Conservation (phyloP, 1,140 invertebrate genomes). For the Anthonomus grandis region DNA sequence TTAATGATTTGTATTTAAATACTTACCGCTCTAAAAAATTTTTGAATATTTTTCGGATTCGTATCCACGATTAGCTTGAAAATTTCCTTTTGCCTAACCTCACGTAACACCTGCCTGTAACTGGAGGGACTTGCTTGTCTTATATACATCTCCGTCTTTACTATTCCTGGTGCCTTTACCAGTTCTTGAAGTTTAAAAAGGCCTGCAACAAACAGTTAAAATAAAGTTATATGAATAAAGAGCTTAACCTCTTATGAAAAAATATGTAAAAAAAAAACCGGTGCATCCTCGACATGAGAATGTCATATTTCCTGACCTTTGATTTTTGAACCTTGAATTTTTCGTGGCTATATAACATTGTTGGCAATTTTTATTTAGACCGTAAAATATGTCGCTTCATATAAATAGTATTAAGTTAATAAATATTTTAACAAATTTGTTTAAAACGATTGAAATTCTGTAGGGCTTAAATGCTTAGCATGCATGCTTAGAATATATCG, state of each 20-base stretch:
- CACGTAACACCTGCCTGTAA: constrained; percentile 74
- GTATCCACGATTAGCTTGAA: constrained; percentile 84
- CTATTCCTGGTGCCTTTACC: constrained; percentile 62
- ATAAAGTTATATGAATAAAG: not conserved
- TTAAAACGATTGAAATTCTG: too few species aligned
- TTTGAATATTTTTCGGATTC: constrained; percentile 69
- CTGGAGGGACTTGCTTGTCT: constrained; percentile 69
- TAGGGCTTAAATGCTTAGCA: too few species aligned
- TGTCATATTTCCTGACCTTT: too few species aligned
- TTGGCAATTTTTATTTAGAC: too few species aligned
- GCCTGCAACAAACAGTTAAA: too few species aligned
- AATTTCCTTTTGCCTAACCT: constrained; percentile 78
- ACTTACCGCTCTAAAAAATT: constrained; percentile 80
- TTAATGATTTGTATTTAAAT: too few species aligned
- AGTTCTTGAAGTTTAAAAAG: constrained; percentile 84
- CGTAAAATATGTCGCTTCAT: too few species aligned
- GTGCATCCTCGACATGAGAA: not conserved
- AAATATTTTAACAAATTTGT: too few species aligned
- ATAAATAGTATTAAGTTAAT: too few species aligned
- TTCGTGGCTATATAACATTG: too few species aligned
- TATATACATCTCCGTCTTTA: constrained; percentile 78
- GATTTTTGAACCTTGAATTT: too few species aligned
- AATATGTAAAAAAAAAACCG: not conserved
- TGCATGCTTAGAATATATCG: too few species aligned
- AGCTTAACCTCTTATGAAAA: not conserved